Percentiles rank a stretch among this genome's conserved stretches.
Conservation (phyloP, 2,888 invertebrate genomes). For the Crocallis elinguaria region DNA sequence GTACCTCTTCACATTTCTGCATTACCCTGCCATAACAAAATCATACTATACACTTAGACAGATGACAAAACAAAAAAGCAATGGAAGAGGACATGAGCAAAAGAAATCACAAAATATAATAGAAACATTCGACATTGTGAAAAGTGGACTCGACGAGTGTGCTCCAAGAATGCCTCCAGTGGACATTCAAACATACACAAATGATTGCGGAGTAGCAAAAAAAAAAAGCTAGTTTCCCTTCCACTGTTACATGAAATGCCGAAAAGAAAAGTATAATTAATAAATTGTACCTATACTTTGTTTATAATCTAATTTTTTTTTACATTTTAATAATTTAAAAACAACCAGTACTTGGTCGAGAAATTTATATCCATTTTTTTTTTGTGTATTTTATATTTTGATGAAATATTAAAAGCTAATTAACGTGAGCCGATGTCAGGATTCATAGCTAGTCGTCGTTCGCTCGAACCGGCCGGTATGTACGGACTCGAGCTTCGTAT, state of each 20-base stretch:
- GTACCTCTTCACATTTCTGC: constrained; percentile 83
- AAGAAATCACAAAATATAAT: constrained; percentile 77
- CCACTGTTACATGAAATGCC: constrained; percentile 80
- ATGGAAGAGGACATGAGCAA: constrained; percentile 82
- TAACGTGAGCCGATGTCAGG: constrained; percentile 85
- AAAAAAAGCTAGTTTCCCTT: constrained; percentile 64
- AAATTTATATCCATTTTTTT: constrained; percentile 83
- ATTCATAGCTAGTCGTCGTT: constrained; percentile 85
- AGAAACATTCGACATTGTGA: constrained; percentile 68
- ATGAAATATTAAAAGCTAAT: constrained; percentile 85
- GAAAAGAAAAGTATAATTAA: constrained; percentile 84
- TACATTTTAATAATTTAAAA: constrained; percentile 85
- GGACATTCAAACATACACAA: constrained; percentile 53
- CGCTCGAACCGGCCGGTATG: constrained; percentile 79
- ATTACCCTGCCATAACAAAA: constrained; percentile 84
- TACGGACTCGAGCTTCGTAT: constrained; percentile 75
- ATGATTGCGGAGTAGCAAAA: constrained; percentile 60
- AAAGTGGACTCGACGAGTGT: constrained; percentile 61
- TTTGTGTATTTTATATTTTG: constrained; percentile 85
- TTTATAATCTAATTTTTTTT: constrained; percentile 84
- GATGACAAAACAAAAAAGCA: constrained; percentile 81
- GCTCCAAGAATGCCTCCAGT: constrained; percentile 41
- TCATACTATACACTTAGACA: constrained; percentile 79
- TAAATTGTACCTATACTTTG: constrained; percentile 85
- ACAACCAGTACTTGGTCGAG: constrained; percentile 84